Base-by-base conservation (phyloP, 2,888 invertebrate species). In the Apotomis capreana region DNA sequence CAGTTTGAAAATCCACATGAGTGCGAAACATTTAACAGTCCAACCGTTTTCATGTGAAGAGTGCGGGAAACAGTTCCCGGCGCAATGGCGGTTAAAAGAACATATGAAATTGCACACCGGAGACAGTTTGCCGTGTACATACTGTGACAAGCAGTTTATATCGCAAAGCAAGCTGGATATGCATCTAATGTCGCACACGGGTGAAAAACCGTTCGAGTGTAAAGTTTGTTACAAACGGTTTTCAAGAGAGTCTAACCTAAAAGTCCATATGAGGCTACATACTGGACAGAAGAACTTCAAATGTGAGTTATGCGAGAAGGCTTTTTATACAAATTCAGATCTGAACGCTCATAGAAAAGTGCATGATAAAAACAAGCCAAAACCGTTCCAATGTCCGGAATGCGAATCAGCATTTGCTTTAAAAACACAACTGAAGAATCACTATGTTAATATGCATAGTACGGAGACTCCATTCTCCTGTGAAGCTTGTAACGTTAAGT, bases 81-180 rank as follows among this genome's bases (percentile, higher is more conserved):
- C 70, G 5, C 67, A 61, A 26, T 71, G 65, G 67, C 67, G 70
- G 6, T 36, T 71, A 5, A 54, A 61, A 13, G 67, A 71, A 13
- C 70, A 71, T n/a, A 67, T 71, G 70, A 71, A 71, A 26, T 5
- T 71, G 8, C 70, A 71, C 15, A 67, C 70, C 3, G 70, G 70
- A 6, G 70, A 67, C 15, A 55, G 59, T 9, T 44, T 71, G 4
- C 55, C 61, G 1, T 71, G 70, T 6, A 26, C 49, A 1, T 67
- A 26, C 40, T 71, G 70, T 6, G 49, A 61, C 12, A 61, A 51
- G 10, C 67, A 55, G 44, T 71, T 71, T 10, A 26, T 61, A 3
- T 61, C 70, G 0, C 65, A 71, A 40, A 61, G 60, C 6, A 71
- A 67, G 13, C 37, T 71, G 5, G 70, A 71, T 5, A n/a, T 40